Percentiles rank a stretch among this genome's conserved stretches.
phyloP scores from a whole-genome alignment of 2,888 invertebrate genomes.

The Embidobia sp. region DNA sequence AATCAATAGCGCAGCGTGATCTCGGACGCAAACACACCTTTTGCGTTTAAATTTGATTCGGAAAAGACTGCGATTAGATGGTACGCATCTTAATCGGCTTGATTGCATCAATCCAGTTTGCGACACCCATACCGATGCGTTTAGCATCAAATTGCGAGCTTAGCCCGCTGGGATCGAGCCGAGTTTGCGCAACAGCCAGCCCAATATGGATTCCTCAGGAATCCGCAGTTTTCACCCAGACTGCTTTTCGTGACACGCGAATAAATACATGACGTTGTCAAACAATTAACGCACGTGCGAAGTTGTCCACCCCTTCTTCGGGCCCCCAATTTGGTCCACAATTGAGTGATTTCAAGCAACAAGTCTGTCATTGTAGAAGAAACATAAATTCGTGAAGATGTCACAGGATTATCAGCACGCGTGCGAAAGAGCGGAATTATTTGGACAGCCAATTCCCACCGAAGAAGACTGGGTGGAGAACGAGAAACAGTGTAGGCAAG shows the following conservation, averaged over 20 bases:
- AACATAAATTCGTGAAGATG: slow-evolving; percentile 62
- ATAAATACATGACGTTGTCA: neutral
- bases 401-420: slow-evolving; percentile 86
- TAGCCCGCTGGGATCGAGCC: slow-evolving; percentile 31
- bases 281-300: slow-evolving; percentile 1
- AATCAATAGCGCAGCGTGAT: too few relatives aligned
- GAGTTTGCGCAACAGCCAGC: slow-evolving; percentile 74
- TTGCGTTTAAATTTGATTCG: too few relatives aligned
- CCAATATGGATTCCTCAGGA: slow-evolving; percentile 74
- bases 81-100: slow-evolving; percentile 51
- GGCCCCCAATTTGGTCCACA: neutral
- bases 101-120: slow-evolving; percentile 47
- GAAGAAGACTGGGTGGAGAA: slow-evolving; percentile 84
- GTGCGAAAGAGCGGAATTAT: slow-evolving; percentile 89
- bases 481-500: slow-evolving; percentile 54
- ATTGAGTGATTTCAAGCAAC: neutral
- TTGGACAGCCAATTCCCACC: slow-evolving; percentile 87
- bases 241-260: slow-evolving; percentile 16
- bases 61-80: too few relatives aligned
- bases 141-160: slow-evolving; percentile 11
- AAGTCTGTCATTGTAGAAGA: neutral
- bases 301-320: too few relatives aligned
- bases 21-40: too few relatives aligned
- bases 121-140: slow-evolving; percentile 40
- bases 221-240: slow-evolving; percentile 45